Conservation (phyloP, 2,797 vertebrate species). For the Clarias pachynema region DNA sequence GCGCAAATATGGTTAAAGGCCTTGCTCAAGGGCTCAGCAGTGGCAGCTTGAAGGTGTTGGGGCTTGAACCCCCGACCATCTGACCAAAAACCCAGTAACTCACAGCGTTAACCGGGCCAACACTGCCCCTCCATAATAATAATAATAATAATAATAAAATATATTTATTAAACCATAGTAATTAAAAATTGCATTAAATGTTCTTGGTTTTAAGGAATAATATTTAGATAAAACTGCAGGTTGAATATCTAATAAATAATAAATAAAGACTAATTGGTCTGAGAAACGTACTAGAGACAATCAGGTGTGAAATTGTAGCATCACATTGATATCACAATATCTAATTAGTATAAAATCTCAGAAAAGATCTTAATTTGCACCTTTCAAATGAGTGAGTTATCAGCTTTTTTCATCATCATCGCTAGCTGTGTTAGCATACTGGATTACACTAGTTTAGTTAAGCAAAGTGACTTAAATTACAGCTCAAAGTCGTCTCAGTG, state of each 20-base stretch:
- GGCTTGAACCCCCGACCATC: no score
- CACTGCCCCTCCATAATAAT: no score
- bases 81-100: no score
- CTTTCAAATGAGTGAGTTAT: no score
- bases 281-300: not conserved
- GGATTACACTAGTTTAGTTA: not conserved
- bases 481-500: not conserved
- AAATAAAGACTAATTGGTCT: not conserved
- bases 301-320: not conserved
- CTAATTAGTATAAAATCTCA: not conserved
- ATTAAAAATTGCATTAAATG: no score
- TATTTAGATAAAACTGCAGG: not conserved
- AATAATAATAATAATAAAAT: no score
- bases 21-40: no score
- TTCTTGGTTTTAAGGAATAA: not conserved
- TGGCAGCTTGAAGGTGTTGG: no score
- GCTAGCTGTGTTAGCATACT: not conserved
- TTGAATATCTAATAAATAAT: not conserved
- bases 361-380: not conserved
- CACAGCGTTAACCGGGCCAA: no score
- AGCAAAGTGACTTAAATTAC: not conserved
- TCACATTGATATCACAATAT: not conserved
- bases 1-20: no score
- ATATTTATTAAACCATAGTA: not conserved
- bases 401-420: not conserved